Percentiles rank a stretch among this genome's conserved stretches.
Evolutionary conservation across 2,888 invertebrate genomes (phyloP).

Genomic region (Tolmerus cingulatus): DNA sequence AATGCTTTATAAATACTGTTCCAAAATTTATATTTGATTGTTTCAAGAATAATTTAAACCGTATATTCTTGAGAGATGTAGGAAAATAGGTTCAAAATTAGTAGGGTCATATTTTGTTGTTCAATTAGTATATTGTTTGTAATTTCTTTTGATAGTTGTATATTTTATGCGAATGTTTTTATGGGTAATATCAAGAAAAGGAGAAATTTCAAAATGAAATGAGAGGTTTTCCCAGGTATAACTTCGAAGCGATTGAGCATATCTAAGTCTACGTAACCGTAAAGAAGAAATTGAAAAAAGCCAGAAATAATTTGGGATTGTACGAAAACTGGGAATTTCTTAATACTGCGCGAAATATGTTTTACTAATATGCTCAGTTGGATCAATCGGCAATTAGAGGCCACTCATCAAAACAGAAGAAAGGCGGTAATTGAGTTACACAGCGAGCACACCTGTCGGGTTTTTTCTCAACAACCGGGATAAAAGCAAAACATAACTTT

Average conservation of each 20-base stretch:
- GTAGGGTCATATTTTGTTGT: too few species aligned
- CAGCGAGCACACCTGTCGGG: not conserved
- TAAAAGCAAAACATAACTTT: not conserved
- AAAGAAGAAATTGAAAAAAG: not conserved
- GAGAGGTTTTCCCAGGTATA: not conserved
- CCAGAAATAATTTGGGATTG: not conserved
- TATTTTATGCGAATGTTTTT: not conserved
- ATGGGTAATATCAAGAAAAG: not conserved
- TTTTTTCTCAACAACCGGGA: not conserved
- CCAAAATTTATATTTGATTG: too few species aligned
- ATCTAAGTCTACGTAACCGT: not conserved
- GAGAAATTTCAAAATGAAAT: not conserved
- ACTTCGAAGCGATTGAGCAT: not conserved
- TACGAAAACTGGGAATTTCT: not conserved
- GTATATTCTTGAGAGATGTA: too few species aligned
- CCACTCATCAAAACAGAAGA: not conserved
- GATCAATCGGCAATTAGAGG: not conserved
- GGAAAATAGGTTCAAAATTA: too few species aligned
- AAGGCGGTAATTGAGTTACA: not conserved
- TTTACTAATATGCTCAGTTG: not conserved
- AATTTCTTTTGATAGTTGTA: too few species aligned
- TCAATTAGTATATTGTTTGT: too few species aligned
- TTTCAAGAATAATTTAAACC: too few species aligned
- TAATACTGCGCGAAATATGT: not conserved
- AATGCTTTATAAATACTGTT: too few species aligned